Evolutionary conservation across 2,113 vertebrate genomes (phyloP), one percentile per base, ranked within the genome.

Genomic region (Orientallactaga bullata): DNA sequence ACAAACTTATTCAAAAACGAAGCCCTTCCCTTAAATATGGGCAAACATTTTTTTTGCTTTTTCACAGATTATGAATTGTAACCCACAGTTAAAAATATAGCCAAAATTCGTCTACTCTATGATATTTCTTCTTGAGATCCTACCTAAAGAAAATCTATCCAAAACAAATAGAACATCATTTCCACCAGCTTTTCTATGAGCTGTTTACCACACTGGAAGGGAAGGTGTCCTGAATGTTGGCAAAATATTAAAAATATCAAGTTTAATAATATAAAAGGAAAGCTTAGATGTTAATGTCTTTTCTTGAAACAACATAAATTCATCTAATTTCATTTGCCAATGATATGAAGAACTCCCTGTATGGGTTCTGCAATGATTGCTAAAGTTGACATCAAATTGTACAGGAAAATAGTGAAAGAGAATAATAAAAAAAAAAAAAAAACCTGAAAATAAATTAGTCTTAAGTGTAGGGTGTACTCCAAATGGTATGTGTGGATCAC

Each of bases 41-140:
- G 30, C 30, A 74, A 84, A 83, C 68, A 92, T 85, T 88, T 55
- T 55, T 55, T 79, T n/a, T 74, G 28, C 23, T 68, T 77, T 84
- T 81, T 71, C 32, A 65, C 37, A 83, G 35, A 93, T 63, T 66
- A 68, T 63, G 90, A 37, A 87, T 61, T 77, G 7, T 80, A 92
- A 86, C n/a, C 68, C n/a, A 78, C 92, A 83, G 11, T 71, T 69
- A 89, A 15, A 17, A 90, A 93, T 42, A 65, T 2, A 26, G 85
- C 42, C 42, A 17, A 74, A 85, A 76, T 65, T 63, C 61, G 24
- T 73, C 66, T 69, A 81, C 68, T 84, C 28, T n/a, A 85, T 79
- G 72, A 60, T 5, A 35, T 11, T 69, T 87, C 28, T 86, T 42
- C 73, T 42, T 93, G 79, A 81, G 68, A 65, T 17, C 1, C 8